Evolutionary conservation across 2,797 vertebrate species (phyloP).

Genomic region (Pelochelys cantorii): DNA sequence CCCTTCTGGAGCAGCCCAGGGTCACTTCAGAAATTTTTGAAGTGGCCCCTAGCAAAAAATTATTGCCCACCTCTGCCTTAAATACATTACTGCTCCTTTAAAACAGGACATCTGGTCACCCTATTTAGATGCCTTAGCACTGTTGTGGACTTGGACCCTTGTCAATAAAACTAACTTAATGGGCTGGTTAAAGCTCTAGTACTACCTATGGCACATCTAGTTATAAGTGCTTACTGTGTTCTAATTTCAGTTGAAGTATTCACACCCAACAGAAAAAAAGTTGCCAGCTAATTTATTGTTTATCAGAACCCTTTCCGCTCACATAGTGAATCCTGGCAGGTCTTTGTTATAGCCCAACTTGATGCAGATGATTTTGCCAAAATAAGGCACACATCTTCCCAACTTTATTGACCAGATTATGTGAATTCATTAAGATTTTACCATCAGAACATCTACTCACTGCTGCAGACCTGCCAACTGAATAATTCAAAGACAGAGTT

Average conservation of each 20-base stretch:
- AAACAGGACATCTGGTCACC: neutral
- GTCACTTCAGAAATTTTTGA: too few species aligned
- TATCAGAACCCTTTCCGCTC: neutral
- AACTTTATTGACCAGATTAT: neutral
- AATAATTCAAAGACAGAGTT: neutral
- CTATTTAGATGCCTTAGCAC: neutral
- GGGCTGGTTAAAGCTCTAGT: neutral
- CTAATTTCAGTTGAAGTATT: neutral
- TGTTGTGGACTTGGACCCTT: neutral
- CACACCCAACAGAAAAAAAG: conserved; percentile 1
- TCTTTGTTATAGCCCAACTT: neutral
- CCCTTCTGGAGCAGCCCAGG: too few species aligned
- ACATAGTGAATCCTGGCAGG: neutral
- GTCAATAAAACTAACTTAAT: neutral
- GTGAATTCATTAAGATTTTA: neutral
- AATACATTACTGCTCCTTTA: too few species aligned
- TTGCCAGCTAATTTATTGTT: neutral
- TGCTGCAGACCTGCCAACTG: neutral
- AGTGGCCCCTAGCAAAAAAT: too few species aligned
- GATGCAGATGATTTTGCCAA: neutral
- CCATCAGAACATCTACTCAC: neutral
- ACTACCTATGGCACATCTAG: neutral
- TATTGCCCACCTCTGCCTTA: too few species aligned
- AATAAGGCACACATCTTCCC: neutral
- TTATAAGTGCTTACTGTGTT: neutral